phyloP scores from a whole-genome alignment of 2,797 vertebrate genomes.

The Apodemus agrarius region DNA sequence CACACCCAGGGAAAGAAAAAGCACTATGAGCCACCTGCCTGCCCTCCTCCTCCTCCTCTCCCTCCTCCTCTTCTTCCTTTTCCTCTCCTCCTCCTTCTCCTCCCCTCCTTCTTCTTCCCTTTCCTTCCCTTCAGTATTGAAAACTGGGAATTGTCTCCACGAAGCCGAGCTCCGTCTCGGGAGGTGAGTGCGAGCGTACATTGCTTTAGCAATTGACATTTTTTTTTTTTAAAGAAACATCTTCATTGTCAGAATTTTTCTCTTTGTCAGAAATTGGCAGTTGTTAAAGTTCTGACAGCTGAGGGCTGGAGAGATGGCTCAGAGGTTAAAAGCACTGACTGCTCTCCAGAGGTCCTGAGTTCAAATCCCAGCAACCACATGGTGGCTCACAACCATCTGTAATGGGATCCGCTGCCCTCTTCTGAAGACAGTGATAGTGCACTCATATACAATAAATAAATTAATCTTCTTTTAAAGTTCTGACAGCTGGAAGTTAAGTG shows the following conservation, averaged over 20 bases:
- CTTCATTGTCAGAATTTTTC: neutral
- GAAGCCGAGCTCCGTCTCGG: constrained; percentile 55
- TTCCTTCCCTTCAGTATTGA: neutral
- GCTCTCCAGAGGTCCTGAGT: too few relatives aligned
- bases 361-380: too few relatives aligned
- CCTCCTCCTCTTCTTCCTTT: neutral
- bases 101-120: neutral
- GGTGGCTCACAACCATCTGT: too few relatives aligned
- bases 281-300: constrained; percentile 45
- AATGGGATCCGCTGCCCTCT: too few relatives aligned
- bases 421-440: too few relatives aligned
- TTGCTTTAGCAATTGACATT: constrained; percentile 27
- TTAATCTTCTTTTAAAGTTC: neutral
- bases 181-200: neutral
- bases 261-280: neutral
- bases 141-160: constrained; percentile 26
- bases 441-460: too few relatives aligned
- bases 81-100: neutral
- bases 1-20: constrained; percentile 40
- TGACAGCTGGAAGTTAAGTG: constrained; percentile 5
- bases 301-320: too few relatives aligned
- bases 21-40: neutral
- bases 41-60: neutral
- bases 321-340: too few relatives aligned
- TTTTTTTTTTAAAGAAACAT: constrained; percentile 15